Evolutionary conservation across 2,888 invertebrate genomes (phyloP).

Genomic region (Drosophila macrospina): DNA sequence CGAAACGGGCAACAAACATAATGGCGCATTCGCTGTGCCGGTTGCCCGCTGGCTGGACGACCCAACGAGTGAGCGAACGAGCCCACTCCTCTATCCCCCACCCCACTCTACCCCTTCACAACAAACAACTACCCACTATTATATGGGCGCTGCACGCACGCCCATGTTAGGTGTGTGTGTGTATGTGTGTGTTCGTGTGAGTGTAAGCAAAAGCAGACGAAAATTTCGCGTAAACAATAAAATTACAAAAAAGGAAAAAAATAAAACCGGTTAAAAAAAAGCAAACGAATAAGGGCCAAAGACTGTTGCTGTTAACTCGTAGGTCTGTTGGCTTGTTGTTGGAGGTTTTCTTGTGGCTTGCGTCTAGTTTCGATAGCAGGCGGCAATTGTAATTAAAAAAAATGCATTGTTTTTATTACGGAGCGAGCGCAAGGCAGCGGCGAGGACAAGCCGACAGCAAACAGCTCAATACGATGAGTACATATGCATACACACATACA

Average conservation of each 20-base stretch:
- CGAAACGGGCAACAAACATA: constrained; percentile 62
- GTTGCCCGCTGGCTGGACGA: constrained; percentile 52
- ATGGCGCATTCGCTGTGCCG: constrained; percentile 68
- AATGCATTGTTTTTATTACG: constrained; percentile 68
- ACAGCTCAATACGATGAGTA: constrained; percentile 17
- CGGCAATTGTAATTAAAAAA: constrained; percentile 70
- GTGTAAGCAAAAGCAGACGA: constrained; percentile 54
- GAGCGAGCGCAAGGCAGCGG: constrained; percentile 9
- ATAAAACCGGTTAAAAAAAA: constrained; percentile 67
- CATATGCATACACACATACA: background rate
- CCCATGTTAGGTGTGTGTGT: constrained; percentile 52
- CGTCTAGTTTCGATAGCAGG: constrained; percentile 69
- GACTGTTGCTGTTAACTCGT: constrained; percentile 25
- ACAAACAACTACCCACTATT: constrained; percentile 54
- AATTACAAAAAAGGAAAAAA: constrained; percentile 56
- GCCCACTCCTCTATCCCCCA: constrained; percentile 16
- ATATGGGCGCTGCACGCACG: constrained; percentile 67
- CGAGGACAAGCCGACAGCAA: constrained; percentile 12
- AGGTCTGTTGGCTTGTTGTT: constrained; percentile 12
- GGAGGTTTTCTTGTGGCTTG: constrained; percentile 33
- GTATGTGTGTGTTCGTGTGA: constrained; percentile 19
- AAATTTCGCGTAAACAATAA: constrained; percentile 76
- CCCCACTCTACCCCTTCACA: constrained; percentile 5
- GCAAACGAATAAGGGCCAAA: constrained; percentile 41
- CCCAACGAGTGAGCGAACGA: constrained; percentile 19